Base-by-base conservation (phyloP, 2,113 vertebrate genomes). In the Carassius carassius region DNA sequence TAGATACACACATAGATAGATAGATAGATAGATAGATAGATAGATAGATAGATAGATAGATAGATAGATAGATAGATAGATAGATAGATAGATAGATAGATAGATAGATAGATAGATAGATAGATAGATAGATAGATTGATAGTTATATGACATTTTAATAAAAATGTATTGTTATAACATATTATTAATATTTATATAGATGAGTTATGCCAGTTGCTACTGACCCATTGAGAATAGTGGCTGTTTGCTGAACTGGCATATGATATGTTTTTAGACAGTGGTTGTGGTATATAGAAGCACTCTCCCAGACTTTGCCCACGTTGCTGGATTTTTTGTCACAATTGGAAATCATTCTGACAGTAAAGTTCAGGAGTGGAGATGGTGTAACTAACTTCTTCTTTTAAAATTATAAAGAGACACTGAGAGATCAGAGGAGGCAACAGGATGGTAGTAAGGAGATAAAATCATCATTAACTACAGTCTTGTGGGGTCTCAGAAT, bases 391-490 rank as follows among this genome's bases (percentile, higher is more conserved):
- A 80, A 84, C 72, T 70, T 60, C 37, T 75, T 86, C 73, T 54
- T 81, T 79, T 75, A 84, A 73, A 84, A 82, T 84, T 76, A 78
- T 60, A 78, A 8, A 3, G 70, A 86, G 78, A 54, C 82, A 77
- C 78, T 54, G 78, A 84, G 62, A 79, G 69, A 85, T 86, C 80
- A 84, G 49, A 47, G 37, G 58, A 79, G 78, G 58, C 78, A 79
- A 63, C 78, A 63, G 84, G 76, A 67, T 72, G 49, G 49, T 85
- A 85, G 63, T 67, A 58, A 51, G 84, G 70, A 84, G 74, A 67
- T 16, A 82, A 85, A 86, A 85, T 76, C 69, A 81, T 73, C 82
- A 87, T 83, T 72, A 88, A 84, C 83, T 79, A 29, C 63, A 84
- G 83, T 81, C 78, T 81, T 17, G 51, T 79, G 65, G 74, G 41